phyloP scores from a whole-genome alignment of 1,140 invertebrate species.

The Hylaeus anthracinus region DNA sequence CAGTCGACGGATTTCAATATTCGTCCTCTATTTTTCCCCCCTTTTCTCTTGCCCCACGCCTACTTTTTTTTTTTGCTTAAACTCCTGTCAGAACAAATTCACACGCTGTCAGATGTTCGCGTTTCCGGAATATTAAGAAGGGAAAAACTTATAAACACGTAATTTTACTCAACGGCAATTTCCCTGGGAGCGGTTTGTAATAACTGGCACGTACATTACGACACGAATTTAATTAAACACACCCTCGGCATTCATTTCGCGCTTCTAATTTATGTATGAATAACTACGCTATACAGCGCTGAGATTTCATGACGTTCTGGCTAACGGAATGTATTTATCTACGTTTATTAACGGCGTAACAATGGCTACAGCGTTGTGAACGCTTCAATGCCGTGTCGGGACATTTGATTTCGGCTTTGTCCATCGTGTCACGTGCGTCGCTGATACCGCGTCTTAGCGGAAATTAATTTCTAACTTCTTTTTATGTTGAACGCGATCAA shows the following conservation, averaged over 20 bases:
- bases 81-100: slow-evolving; percentile 33
- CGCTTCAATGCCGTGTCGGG: slow-evolving; percentile 20
- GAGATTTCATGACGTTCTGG: slow-evolving; percentile 66
- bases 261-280: slow-evolving; percentile 79
- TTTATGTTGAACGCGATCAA: too few species aligned
- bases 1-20: not conserved
- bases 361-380: slow-evolving; percentile 17
- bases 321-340: slow-evolving; percentile 55
- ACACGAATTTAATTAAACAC: slow-evolving; percentile 80
- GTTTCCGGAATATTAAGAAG: slow-evolving; percentile 15
- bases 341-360: slow-evolving; percentile 52
- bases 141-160: slow-evolving; percentile 71
- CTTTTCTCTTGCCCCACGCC: not conserved
- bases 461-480: not conserved
- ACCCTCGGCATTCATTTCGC: slow-evolving; percentile 76
- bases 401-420: slow-evolving; percentile 22
- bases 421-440: not conserved
- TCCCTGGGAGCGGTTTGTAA: slow-evolving; percentile 70
- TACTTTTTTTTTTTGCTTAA: not conserved
- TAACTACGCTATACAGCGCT: slow-evolving; percentile 72
- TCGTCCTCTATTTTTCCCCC: not conserved
- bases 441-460: too few species aligned
- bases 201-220: slow-evolving; percentile 78
- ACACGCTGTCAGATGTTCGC: not conserved
- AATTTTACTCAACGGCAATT: slow-evolving; percentile 57